Base-by-base conservation (phyloP, 2,113 vertebrate species). In the Riparia riparia region DNA sequence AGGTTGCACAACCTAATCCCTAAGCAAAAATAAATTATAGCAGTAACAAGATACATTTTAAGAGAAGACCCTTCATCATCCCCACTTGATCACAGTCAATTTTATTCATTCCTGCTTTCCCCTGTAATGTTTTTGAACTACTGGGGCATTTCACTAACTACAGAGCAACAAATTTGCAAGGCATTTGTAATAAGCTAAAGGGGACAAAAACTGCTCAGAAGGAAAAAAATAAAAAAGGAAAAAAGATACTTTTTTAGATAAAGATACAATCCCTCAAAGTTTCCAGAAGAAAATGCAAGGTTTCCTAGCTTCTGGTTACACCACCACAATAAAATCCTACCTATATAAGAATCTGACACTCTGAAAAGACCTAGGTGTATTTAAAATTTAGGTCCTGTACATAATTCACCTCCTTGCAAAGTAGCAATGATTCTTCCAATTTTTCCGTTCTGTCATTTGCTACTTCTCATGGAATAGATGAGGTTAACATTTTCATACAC, bases 311-410 rank as follows among this genome's bases (percentile, higher is more conserved):
- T 84, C 42, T 13, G 0, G 13, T 54, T 45, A 54, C 2, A 56
- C 1, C 14, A 64, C 3, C 12, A 58, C 12, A 60, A 60, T 29
- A 18, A 64, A 54, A 10, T 13, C 58, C 19, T 31, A 53, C 34
- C 26, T 47, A 1, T 8, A 0, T 4, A 44, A 54, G 6, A 61
- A 4, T 6, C 8, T 22, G 17, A 70, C 15, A 25, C 7, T 29
- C 64, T 53, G 8, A 74, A 70, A 13, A 85, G 25, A 4, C 19
- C 34, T 0, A 1, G 7, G 1, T 14, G 7, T 4, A 15, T 12
- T 69, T 53, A 74, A 42, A 70, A 63, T 10, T 19, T 39, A 71
- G 31, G 76, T n/a, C 12, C 56, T 66, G 9, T 19, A 78, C 2
- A 28, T 29, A 29, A 37, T 29, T 47, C n/a, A 49, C 26, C 24